Base-by-base conservation (phyloP, 2,797 vertebrate genomes). In the Psittacula derbiana region DNA sequence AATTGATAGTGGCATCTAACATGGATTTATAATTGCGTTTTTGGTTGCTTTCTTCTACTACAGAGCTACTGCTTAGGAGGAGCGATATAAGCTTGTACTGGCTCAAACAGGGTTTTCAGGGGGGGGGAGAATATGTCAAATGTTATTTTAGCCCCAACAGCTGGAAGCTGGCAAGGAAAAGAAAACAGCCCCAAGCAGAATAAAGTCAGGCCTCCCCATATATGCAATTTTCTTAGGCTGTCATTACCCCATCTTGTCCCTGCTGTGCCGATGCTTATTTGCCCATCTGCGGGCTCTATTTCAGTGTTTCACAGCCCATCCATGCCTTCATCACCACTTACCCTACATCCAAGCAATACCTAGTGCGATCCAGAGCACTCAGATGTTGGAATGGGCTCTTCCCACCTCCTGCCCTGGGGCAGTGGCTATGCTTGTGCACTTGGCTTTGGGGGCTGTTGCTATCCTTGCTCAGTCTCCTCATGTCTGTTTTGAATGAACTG, bases 371-470 rank as follows among this genome's bases (percentile, higher is more conserved):
- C 66, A 81, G 50, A 43, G 28, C 24, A 20, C 33, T 41, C 23
- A 47, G 43, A 40, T 44, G 27, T 62, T 80, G 76, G 58, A 71
- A 41, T 38, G 52, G 73, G 41, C 25, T 60, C 10, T 60, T 30
- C 31, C 23, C 16, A 2, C 8, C 18, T 44, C 44, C 55, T 62
- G 21, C 10, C 8, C 53, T 16, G 0, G 3, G 50, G 73, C 53
- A 57, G 38, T 15, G 44, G 16, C 60, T 3, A 0, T 14, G 10
- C 25, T 70, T 43, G 31, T 47, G 24, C 1, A 0, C 20, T 55
- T 58, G 79, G 38, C 62, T 28, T 30, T 72, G 46, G 58, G 50
- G 11, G 52, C 20, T 82, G 57, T 49, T 80, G 50, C 80, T 65
- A 7, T 38, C 52, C 61, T 7, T 9, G 14, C 55, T 84, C 33